These are phyloP conservation scores for Elysia chlorotica DNA, from an alignment of 1,140 invertebrate species.

Conservation along the genomic window DNA sequence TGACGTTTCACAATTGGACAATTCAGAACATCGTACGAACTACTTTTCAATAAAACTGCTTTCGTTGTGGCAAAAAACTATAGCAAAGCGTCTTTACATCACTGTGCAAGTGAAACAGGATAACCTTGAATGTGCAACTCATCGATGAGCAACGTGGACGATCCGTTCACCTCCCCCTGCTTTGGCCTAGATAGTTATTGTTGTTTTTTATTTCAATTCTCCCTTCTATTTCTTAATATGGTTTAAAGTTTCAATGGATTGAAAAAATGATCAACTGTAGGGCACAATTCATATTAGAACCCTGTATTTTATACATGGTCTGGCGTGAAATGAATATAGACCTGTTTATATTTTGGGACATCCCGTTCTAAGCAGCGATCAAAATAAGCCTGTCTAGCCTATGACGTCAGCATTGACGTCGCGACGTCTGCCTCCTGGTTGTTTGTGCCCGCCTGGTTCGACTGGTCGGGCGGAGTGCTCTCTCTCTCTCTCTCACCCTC, in stretches of 20 bases:
- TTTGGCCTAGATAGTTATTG: conserved; percentile 2
- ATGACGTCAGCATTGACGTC: conserved; percentile 39
- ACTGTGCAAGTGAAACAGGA: neutral
- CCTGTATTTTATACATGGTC: neutral
- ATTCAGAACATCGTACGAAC: no score
- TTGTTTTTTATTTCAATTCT: neutral
- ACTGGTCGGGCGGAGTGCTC: no score
- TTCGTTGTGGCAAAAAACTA: neutral
- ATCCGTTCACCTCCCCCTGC: neutral
- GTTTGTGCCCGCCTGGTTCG: no score
- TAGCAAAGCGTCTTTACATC: neutral
- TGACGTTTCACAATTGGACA: no score
- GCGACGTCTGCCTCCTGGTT: conserved; percentile 36
- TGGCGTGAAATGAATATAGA: neutral
- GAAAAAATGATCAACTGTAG: neutral
- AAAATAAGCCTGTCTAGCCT: conserved; percentile 30
- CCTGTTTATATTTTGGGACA: conserved; percentile 22
- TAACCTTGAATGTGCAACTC: neutral
- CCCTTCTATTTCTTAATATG: neutral
- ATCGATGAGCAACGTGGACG: no score
- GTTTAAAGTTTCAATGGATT: neutral
- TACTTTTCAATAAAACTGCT: neutral
- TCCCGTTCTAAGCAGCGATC: no score
- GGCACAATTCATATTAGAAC: no score
- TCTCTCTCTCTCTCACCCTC: no score